Conservation (phyloP, 2,888 invertebrate genomes). For the Xestobium rufovillosum region DNA sequence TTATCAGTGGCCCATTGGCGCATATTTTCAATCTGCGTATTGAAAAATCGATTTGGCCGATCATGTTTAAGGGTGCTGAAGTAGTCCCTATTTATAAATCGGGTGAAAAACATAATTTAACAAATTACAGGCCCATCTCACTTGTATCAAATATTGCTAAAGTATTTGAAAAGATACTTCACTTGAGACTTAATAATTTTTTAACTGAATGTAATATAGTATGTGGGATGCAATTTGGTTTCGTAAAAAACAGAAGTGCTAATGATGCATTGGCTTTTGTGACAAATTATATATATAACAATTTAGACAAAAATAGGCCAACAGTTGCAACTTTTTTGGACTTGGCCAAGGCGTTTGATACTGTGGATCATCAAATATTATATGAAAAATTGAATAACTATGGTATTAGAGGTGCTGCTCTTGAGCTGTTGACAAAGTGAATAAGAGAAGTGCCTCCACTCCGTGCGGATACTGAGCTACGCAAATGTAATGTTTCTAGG, state of each 20-base stretch:
- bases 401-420: constrained; percentile 4
- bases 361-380: neutral
- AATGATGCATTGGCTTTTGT: constrained; percentile 1
- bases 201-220: neutral
- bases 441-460: no score
- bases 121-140: neutral
- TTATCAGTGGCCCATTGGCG: neutral
- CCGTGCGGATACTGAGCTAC: no score
- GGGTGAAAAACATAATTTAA: neutral
- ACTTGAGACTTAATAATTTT: neutral
- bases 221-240: constrained; percentile 1
- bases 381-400: constrained; percentile 1
- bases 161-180: constrained; percentile 1
- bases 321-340: neutral
- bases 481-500: no score
- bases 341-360: constrained; percentile 4
- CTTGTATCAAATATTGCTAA: neutral
- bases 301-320: constrained; percentile 1
- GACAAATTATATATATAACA: neutral
- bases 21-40: neutral
- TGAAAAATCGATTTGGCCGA: neutral
- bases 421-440: neutral
- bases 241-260: constrained; percentile 1
- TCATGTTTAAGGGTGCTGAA: neutral
- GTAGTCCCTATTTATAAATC: neutral